Base-by-base conservation (phyloP, 1,140 invertebrate species). In the Trichonephila clavipes region DNA sequence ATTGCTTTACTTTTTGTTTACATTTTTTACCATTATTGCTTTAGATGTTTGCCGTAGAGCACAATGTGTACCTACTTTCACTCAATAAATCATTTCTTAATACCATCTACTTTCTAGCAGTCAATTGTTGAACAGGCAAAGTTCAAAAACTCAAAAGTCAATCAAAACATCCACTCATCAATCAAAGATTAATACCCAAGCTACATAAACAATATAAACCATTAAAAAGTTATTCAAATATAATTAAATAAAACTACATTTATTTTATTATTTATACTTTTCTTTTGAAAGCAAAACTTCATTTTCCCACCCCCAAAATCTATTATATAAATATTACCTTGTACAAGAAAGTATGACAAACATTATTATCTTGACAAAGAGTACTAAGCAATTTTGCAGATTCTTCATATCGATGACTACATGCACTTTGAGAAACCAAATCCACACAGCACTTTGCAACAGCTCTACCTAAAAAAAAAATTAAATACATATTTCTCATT, bases 381-480 rank as follows among this genome's bases (percentile, higher is more conserved):
- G 85, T 92, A 34, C 81, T 66, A 5, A 85, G 28, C 10, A 92
- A 21, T 51, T 92, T 85, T 3, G 34, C 24, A 64, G 90, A 81
- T 85, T 62, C 44, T 64, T 85, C 24, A 69, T 85, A 92, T 18
- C 90, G 59, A 18, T 92, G 81, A 58, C 81, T 69, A 14, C 64
- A 40, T n/a, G 85, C n/a, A 51, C 81, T 62, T 64, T 62, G 24
- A 28, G 24, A 66, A 12, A 85, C 34, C 16, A 92, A 92, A 7
- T 83, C n/a, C 6, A 66, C 40, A 85, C 81, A 92, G 10, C 66
- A 8, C 44, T 66, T 83, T 24, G 62, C 82, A 64, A 92, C 34
- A 64, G 86, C 40, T n/a, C 59, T 24, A 28, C 10, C 83, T 85
- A 59, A 16, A 77, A 77, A 77, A 2, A 77, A 16, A 77, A 77